These are phyloP conservation scores for Congeria kusceri DNA, from an alignment of 2,888 invertebrate species.

Conservation along the genomic window DNA sequence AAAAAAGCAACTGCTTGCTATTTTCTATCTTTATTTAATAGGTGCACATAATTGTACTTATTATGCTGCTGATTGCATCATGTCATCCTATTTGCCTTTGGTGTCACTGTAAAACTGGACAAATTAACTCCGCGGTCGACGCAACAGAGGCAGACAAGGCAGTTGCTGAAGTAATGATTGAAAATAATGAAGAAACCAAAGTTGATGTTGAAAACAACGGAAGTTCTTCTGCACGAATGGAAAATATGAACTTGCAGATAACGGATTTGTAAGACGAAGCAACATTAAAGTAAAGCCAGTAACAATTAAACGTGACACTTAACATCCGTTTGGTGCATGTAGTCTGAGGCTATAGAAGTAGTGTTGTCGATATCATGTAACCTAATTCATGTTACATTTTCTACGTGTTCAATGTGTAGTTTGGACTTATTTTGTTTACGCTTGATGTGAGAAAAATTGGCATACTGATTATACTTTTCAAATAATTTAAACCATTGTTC, in stretches of 20 bases:
- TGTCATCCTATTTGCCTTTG: conserved; percentile 44
- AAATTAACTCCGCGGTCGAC: conserved; percentile 14
- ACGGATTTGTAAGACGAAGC: conserved; percentile 14
- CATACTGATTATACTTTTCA: too few relatives aligned
- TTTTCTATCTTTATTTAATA: not conserved
- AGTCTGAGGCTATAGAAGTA: too few relatives aligned
- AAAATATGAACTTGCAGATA: conserved; percentile 17
- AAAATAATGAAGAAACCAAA: not conserved
- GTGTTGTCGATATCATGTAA: too few relatives aligned
- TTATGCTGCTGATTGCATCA: conserved; percentile 28
- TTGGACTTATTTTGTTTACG: too few relatives aligned
- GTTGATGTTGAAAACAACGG: not conserved
- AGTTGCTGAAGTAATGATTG: conserved; percentile 34
- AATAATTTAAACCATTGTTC: too few relatives aligned
- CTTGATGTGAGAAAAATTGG: too few relatives aligned
- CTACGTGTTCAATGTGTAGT: too few relatives aligned
- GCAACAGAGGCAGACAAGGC: conserved; percentile 15
- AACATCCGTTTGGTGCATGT: too few relatives aligned
- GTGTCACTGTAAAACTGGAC: conserved; percentile 36
- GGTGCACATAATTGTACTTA: conserved; percentile 19
- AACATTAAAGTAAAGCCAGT: too few relatives aligned
- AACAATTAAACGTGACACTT: too few relatives aligned
- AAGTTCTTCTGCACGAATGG: not conserved
- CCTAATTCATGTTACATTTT: too few relatives aligned
- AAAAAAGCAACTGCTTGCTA: too few relatives aligned